phyloP scores from a whole-genome alignment of 2,113 vertebrate genomes.

The Ahaetulla prasina region DNA sequence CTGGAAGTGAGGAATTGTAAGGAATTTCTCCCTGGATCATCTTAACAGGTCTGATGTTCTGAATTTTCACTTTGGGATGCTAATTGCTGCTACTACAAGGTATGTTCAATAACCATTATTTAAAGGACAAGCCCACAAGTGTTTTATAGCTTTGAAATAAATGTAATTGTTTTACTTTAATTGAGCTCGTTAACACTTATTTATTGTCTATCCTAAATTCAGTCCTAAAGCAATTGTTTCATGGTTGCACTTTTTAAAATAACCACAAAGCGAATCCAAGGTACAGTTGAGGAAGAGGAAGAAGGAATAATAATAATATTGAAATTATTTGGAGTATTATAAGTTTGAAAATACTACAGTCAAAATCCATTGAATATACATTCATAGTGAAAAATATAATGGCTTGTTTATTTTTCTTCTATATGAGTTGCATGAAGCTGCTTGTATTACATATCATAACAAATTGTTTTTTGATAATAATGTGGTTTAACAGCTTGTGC shows the following conservation, averaged over 20 bases:
- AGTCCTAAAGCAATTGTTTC: slow-evolving; percentile 29
- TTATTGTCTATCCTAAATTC: slow-evolving; percentile 13
- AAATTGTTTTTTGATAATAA: slow-evolving; percentile 1
- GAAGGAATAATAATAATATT: slow-evolving; percentile 23
- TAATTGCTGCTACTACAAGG: neutral
- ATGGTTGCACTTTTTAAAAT: slow-evolving; percentile 7
- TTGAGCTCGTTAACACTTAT: slow-evolving; percentile 3
- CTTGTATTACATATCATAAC: neutral
- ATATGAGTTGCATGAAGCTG: slow-evolving; percentile 17
- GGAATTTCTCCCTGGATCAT: neutral
- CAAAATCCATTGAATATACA: slow-evolving; percentile 22
- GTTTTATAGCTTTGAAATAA: slow-evolving; percentile 26
- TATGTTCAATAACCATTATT: slow-evolving; percentile 9
- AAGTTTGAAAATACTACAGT: slow-evolving; percentile 5
- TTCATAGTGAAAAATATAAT: slow-evolving; percentile 15
- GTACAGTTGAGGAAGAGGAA: neutral
- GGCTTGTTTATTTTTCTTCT: neutral
- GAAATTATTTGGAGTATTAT: slow-evolving; percentile 22
- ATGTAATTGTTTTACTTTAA: slow-evolving; percentile 29
- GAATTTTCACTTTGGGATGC: neutral
- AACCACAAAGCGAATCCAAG: neutral
- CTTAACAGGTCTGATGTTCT: neutral
- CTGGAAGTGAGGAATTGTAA: neutral
- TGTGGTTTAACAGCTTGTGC: slow-evolving; percentile 60
- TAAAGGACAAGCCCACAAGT: slow-evolving; percentile 16